phyloP scores from a whole-genome alignment of 2,888 invertebrate species.

The Lepidocyrtoides sp. region DNA sequence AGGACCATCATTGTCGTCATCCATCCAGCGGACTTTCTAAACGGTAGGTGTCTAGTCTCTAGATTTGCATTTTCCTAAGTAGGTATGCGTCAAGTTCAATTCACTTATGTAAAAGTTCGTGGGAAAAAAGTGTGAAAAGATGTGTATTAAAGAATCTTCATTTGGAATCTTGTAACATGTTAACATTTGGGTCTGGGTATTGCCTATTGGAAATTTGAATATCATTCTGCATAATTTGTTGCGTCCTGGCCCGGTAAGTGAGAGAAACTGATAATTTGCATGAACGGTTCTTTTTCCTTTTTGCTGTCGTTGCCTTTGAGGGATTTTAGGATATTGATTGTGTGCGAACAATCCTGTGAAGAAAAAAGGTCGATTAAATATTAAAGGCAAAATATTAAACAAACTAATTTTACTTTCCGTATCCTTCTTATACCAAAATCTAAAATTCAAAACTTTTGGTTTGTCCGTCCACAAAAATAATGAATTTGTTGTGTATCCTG shows the following conservation, averaged over 20 bases:
- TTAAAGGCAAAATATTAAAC: slow-evolving; percentile 37
- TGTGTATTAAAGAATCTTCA: too few species aligned
- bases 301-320: slow-evolving; percentile 55
- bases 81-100: not conserved
- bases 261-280: slow-evolving; percentile 67
- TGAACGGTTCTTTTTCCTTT: slow-evolving; percentile 40
- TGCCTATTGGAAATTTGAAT: slow-evolving; percentile 69
- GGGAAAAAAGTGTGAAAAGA: slow-evolving; percentile 67
- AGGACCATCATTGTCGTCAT: not conserved
- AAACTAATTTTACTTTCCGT: slow-evolving; percentile 17
- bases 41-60: slow-evolving; percentile 13
- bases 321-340: slow-evolving; percentile 62
- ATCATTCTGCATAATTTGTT: slow-evolving; percentile 44
- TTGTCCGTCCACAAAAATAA: slow-evolving; percentile 33
- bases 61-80: not conserved
- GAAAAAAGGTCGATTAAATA: slow-evolving; percentile 60
- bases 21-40: slow-evolving; percentile 1
- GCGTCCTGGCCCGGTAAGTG: not conserved
- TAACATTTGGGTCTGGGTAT: slow-evolving; percentile 10
- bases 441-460: slow-evolving; percentile 29
- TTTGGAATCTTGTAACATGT: slow-evolving; percentile 49
- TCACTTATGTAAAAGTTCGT: slow-evolving; percentile 33
- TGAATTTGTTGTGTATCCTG: slow-evolving; percentile 24
- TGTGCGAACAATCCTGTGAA: slow-evolving; percentile 22
- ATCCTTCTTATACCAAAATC: slow-evolving; percentile 25